Evolutionary conservation across 2,113 vertebrate genomes (phyloP), one percentile per base, ranked within the genome.

Genomic region (Pogona vitticeps): DNA sequence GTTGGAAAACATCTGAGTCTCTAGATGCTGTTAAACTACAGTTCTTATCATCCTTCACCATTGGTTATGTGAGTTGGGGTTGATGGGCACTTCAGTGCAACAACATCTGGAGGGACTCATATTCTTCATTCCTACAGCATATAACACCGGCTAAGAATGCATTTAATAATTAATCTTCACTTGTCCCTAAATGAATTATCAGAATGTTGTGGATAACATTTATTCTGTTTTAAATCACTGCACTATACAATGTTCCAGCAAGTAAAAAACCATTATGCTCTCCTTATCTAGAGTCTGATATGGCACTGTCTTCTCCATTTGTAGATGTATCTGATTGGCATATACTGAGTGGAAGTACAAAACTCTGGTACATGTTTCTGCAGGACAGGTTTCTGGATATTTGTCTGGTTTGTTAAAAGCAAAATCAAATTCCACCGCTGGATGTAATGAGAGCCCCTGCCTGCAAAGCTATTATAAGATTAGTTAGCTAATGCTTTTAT

Each of bases 401-500:
- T 91, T 36, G 13, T 26, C 40, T 90, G 28, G 17, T 82, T 12
- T 4, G 81, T 46, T 88, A 90, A 91, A 68, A 40, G 59, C 76
- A 52, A 17, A 12, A 31, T 65, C 75, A 87, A 82, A 82, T 31
- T 89, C 68, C 71, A 75, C n/a, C 28, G 38, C 5, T 67, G 42
- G 77, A 42, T 75, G 21, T 56, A 21, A 81, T 3, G 78, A 61
- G 52, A 88, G 70, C 12, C 10, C 58, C 42, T 82, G 20, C n/a
- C 52, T 89, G 31, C 87, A 83, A 89, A 31, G 28, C 76, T 73
- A 83, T 6, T 80, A 0, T 82, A 90, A 86, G 33, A 88, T 88
- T 80, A 91, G 36, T 61, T 88, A 77, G 59, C 18, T 92, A 13
- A 67, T 65, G 42, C 76, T 94, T 85, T 80, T 87, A 75, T 10